Percentiles rank a stretch among this genome's conserved stretches.
phyloP scores from a whole-genome alignment of 1,140 invertebrate species.

The Arion vulgaris region DNA sequence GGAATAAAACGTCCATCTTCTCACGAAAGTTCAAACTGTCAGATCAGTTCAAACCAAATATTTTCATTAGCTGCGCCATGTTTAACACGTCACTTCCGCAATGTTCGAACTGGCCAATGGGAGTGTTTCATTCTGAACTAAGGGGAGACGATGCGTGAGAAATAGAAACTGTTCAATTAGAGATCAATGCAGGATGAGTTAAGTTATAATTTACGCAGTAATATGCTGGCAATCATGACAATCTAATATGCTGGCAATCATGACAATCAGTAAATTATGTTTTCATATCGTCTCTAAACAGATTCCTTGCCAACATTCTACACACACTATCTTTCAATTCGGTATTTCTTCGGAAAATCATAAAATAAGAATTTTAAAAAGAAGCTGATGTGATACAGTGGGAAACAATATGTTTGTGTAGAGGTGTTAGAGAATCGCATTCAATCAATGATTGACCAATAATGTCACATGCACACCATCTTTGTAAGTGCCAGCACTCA shows the following conservation, averaged over 20 bases:
- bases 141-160: neutral
- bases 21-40: neutral
- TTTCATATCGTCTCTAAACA: neutral
- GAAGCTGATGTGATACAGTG: too few species aligned
- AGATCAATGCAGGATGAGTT: neutral
- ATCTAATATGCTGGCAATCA: neutral
- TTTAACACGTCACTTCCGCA: slow-evolving; percentile 2
- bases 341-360: too few species aligned
- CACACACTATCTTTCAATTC: too few species aligned
- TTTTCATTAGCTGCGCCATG: neutral
- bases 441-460: too few species aligned
- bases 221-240: neutral
- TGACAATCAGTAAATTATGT: neutral
- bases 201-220: neutral
- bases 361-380: too few species aligned
- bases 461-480: too few species aligned
- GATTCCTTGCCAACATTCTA: neutral
- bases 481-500: too few species aligned
- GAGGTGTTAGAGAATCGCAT: too few species aligned
- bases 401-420: too few species aligned
- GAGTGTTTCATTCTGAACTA: neutral
- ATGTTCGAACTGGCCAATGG: neutral
- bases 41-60: slow-evolving; percentile 1
- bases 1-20: neutral
- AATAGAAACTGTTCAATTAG: neutral